Base-by-base conservation (phyloP, 2,888 invertebrate genomes). In the Cotesia congregata region DNA sequence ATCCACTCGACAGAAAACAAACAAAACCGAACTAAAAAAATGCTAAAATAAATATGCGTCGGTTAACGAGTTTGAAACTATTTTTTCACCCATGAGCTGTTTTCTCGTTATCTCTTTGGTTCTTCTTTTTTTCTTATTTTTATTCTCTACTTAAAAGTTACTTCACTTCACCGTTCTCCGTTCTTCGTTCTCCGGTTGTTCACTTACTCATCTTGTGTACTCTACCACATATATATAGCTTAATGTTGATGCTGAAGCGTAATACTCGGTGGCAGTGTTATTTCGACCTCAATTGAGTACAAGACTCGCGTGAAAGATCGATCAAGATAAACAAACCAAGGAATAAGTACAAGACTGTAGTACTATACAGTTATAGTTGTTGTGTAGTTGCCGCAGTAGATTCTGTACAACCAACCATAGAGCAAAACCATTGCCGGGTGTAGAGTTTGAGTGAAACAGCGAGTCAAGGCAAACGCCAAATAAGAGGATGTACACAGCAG, bases 11-110 rank as follows among this genome's bases (percentile, higher is more conserved):
- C 17, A 64, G 7, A 64, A 64, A 64, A 20, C 17, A 20, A 64
- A 64, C 6, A 4, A 64, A 64, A 64, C 30, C 9, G 6, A 64
- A 64, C 17, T 64, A 64, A 64, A 64, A 64, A 17, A 64, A 64
- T 64, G 4, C 15, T 17, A 1, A 20, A 17, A 20, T 64, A 50
- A 50, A 50, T 50, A 50, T 50, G 50, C 50, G 74, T 30, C 65
- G 72, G 71, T 74, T 82, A 82, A 82, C 80, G 80, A 82, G 80
- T 82, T 82, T 68, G 69, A 80, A 82, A 82, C 80, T 82, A 79
- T 80, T 82, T 79, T 80, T 78, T 80, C 30, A 50, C 80, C 78
- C 74, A 74, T 75, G 80, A 78, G 75, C 76, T 80, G 68, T 75
- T 80, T 78, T 82, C 82, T 80, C 80, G 80, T 82, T 80, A 82